These are phyloP conservation scores for Sminthurides bifidus DNA, from an alignment of 1,140 invertebrate species.

Conservation along the genomic window DNA sequence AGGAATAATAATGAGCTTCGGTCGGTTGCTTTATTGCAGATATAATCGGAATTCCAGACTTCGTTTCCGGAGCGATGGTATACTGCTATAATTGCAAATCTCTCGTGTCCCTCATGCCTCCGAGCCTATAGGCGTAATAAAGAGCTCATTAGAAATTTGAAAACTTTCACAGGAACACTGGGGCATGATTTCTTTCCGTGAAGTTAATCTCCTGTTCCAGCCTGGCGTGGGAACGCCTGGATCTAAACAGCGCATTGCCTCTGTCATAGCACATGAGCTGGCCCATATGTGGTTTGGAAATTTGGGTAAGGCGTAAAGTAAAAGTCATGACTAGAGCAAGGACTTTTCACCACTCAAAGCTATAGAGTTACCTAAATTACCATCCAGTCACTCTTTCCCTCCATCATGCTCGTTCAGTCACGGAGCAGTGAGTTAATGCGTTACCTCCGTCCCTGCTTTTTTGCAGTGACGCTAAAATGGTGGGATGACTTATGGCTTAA, in stretches of 20 bases:
- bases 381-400: too few relatives aligned
- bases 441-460: too few relatives aligned
- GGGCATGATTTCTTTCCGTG: slow-evolving; percentile 71
- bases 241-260: slow-evolving; percentile 58
- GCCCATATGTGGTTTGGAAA: slow-evolving; percentile 90
- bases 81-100: slow-evolving; percentile 48
- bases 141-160: too few relatives aligned
- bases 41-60: slow-evolving; percentile 87
- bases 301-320: slow-evolving; percentile 45
- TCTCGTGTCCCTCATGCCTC: too few relatives aligned
- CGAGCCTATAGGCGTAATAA: too few relatives aligned
- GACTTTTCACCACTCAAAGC: slow-evolving; percentile 13
- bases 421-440: too few relatives aligned
- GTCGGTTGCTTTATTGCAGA: slow-evolving; percentile 45
- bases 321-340: too few relatives aligned
- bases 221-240: slow-evolving; percentile 50
- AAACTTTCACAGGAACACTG: slow-evolving; percentile 38
- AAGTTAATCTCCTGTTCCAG: slow-evolving; percentile 68
- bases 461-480: slow-evolving; percentile 75
- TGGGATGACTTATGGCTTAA: slow-evolving; percentile 90
- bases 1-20: too few relatives aligned
- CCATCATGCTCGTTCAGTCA: too few relatives aligned
- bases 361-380: neutral
- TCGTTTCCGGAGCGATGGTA: slow-evolving; percentile 89
- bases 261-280: slow-evolving; percentile 75